Percentiles rank a stretch among this genome's conserved stretches.
Evolutionary conservation across 1,140 invertebrate genomes (phyloP).

Genomic region (Phymastichus coffea): DNA sequence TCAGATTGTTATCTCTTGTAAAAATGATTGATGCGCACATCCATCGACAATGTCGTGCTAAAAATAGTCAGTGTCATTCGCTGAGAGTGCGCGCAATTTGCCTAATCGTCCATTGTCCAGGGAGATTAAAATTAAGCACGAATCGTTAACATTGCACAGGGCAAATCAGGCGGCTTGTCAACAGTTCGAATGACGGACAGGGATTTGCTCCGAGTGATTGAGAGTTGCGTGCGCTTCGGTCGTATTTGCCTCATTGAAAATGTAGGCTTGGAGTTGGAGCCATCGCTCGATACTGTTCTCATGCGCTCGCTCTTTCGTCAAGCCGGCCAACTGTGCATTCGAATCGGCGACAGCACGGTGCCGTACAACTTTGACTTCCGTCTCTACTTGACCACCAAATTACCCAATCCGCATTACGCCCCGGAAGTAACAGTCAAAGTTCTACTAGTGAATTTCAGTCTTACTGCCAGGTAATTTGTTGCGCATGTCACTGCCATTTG

Average conservation of each 20-base stretch:
- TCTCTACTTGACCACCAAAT: conserved; percentile 71
- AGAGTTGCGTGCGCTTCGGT: conserved; percentile 73
- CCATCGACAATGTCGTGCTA: not conserved
- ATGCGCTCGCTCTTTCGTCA: conserved; percentile 56
- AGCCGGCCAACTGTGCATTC: conserved; percentile 56
- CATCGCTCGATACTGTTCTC: conserved; percentile 66
- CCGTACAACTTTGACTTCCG: conserved; percentile 65
- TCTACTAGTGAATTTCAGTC: conserved; percentile 70
- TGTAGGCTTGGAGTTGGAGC: conserved; percentile 65
- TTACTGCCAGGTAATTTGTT: conserved; percentile 63
- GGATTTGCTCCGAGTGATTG: conserved; percentile 68
- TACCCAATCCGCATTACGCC: conserved; percentile 71
- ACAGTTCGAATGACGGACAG: conserved; percentile 68
- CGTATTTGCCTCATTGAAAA: conserved; percentile 67
- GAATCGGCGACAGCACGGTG: conserved; percentile 64
- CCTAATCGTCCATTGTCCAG: no score
- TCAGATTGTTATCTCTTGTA: not conserved
- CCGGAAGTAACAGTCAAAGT: conserved; percentile 71
- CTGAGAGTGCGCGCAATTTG: no score
- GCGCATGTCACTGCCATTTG: no score
- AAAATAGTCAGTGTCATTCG: no score
- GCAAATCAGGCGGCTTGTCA: conserved; percentile 60
- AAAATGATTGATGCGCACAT: not conserved
- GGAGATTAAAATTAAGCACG: no score
- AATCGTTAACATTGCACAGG: conserved; percentile 45